phyloP scores from a whole-genome alignment of 2,113 vertebrate species.

The Pomatorhinus ruficollis region DNA sequence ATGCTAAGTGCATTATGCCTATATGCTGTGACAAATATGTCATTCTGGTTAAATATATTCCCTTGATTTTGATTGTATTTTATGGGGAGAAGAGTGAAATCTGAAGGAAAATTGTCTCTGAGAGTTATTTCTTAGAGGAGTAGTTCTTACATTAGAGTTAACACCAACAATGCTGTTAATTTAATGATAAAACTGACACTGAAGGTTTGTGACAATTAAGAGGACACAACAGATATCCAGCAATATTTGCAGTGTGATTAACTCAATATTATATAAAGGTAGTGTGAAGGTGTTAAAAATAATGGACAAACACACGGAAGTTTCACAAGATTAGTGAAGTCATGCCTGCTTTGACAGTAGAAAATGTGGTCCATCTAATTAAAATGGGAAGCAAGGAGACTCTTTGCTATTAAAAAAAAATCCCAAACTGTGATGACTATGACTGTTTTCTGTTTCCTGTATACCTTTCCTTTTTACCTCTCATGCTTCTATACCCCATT shows the following conservation, averaged over 20 bases:
- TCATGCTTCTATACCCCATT: background rate
- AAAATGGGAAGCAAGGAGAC: background rate
- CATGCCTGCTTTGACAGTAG: background rate
- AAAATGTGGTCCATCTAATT: background rate
- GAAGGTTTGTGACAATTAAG: background rate
- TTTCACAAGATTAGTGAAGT: background rate
- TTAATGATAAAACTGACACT: background rate
- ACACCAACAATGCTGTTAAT: background rate
- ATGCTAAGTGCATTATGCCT: background rate
- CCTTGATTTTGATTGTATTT: background rate
- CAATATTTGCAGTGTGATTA: background rate
- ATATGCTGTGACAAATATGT: background rate
- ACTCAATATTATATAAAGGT: background rate
- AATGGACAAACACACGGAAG: background rate
- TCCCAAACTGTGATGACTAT: background rate
- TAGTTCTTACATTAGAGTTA: background rate
- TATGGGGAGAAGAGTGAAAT: background rate
- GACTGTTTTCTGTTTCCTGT: background rate
- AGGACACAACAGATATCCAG: background rate
- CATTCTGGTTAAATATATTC: background rate
- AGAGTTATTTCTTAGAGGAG: background rate
- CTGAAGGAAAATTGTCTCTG: background rate
- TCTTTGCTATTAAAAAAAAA: background rate
- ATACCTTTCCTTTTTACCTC: background rate
- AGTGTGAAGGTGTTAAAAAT: background rate